Conservation (phyloP, 2,888 invertebrate genomes). For the Bursaphelenchus okinawaensis region DNA sequence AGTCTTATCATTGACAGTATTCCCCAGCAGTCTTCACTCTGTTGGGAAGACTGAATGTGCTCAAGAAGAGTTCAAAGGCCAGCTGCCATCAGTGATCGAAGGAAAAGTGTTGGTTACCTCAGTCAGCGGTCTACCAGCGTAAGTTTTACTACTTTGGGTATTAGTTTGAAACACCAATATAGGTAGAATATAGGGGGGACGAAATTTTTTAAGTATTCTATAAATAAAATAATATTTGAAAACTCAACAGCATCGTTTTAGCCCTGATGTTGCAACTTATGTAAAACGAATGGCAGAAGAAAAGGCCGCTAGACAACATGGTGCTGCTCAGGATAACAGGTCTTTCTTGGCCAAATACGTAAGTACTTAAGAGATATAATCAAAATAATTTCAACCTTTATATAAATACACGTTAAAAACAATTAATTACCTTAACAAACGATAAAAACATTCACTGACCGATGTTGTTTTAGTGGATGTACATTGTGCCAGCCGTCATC, state of each 20-base stretch:
- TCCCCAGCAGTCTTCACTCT: conserved; percentile 37
- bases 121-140: conserved; percentile 26
- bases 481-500: conserved; percentile 86
- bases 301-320: conserved; percentile 77
- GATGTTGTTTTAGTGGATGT: conserved; percentile 88
- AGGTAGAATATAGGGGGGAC: background rate
- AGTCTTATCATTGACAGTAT: conserved; percentile 45
- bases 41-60: conserved; percentile 10
- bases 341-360: conserved; percentile 97
- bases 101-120: conserved; percentile 20
- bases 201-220: conserved; percentile 3
- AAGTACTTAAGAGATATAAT: conserved; percentile 61
- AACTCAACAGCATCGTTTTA: too few species aligned
- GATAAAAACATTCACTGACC: conserved; percentile 14
- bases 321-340: conserved; percentile 71
- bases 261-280: conserved; percentile 86
- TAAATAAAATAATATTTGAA: background rate
- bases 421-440: too few species aligned
- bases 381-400: background rate
- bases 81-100: conserved; percentile 11
- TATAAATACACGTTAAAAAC: too few species aligned
- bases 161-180: too few species aligned
- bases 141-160: background rate
- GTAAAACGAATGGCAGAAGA: conserved; percentile 88
- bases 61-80: conserved; percentile 2